phyloP scores from a whole-genome alignment of 1,140 invertebrate genomes.

The Teleogryllus occipitalis region DNA sequence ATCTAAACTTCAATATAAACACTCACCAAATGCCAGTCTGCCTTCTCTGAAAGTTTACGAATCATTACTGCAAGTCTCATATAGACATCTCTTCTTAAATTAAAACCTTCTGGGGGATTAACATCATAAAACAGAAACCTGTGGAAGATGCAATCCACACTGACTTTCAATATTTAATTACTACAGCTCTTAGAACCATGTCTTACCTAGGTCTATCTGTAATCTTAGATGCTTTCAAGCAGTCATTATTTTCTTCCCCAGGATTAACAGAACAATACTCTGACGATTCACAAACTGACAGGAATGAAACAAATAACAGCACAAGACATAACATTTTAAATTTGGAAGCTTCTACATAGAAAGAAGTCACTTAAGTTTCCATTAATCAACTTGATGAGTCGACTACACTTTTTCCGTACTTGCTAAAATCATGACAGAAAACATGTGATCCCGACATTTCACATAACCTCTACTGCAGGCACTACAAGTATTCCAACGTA shows the following conservation, averaged over 20 bases:
- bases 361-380: too few relatives aligned
- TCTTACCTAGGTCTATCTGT: not conserved
- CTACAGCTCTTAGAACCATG: not conserved
- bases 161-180: not conserved
- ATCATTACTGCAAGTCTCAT: constrained; percentile 81
- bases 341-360: too few relatives aligned
- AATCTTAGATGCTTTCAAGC: not conserved
- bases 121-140: constrained; percentile 85
- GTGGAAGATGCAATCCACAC: not conserved
- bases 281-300: constrained; percentile 44
- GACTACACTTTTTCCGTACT: too few relatives aligned
- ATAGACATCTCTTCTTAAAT: constrained; percentile 91
- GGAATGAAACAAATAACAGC: not conserved
- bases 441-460: too few relatives aligned
- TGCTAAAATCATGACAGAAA: too few relatives aligned
- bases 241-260: not conserved
- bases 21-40: constrained; percentile 44
- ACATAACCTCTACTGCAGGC: too few relatives aligned
- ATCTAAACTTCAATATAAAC: not conserved
- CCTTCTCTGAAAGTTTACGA: constrained; percentile 46
- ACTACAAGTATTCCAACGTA: too few relatives aligned
- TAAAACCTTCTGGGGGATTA: constrained; percentile 93
- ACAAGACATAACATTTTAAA: too few relatives aligned
- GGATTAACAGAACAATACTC: constrained; percentile 35
- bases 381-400: too few relatives aligned